Conservation (phyloP, 2,888 invertebrate genomes). For the Lasioglossum morio region DNA sequence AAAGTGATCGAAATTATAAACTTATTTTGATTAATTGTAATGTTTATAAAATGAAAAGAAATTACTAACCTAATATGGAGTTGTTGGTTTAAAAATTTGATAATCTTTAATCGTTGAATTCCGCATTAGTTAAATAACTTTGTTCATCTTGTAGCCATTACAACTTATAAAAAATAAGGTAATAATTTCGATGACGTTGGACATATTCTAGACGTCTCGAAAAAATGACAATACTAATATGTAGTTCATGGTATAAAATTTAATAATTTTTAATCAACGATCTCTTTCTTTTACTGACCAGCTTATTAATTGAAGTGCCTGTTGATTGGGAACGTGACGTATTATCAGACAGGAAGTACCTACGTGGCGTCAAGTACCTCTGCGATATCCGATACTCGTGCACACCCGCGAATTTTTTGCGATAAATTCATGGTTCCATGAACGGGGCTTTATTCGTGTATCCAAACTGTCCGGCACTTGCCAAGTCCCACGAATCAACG, state of each 20-base stretch:
- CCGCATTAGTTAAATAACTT: no score
- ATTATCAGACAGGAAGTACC: constrained; percentile 33
- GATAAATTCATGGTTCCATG: neutral
- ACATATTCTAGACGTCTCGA: neutral
- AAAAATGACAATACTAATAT: neutral
- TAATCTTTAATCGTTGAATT: no score
- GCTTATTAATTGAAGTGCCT: neutral
- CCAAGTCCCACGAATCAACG: constrained; percentile 11
- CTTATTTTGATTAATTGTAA: no score
- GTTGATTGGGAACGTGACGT: neutral
- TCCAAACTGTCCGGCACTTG: neutral
- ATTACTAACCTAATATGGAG: no score
- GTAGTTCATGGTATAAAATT: no score
- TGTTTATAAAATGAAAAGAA: no score
- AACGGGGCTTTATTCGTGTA: neutral
- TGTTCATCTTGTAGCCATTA: neutral
- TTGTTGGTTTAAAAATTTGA: no score
- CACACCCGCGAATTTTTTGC: constrained; percentile 12
- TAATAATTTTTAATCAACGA: neutral
- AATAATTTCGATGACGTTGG: neutral
- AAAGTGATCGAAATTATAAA: no score
- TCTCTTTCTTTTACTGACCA: neutral
- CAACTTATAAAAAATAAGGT: neutral
- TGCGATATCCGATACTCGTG: constrained; percentile 54
- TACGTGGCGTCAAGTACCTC: constrained; percentile 37